Base-by-base conservation (phyloP, 2,888 invertebrate genomes). In the Tinea semifulvella region DNA sequence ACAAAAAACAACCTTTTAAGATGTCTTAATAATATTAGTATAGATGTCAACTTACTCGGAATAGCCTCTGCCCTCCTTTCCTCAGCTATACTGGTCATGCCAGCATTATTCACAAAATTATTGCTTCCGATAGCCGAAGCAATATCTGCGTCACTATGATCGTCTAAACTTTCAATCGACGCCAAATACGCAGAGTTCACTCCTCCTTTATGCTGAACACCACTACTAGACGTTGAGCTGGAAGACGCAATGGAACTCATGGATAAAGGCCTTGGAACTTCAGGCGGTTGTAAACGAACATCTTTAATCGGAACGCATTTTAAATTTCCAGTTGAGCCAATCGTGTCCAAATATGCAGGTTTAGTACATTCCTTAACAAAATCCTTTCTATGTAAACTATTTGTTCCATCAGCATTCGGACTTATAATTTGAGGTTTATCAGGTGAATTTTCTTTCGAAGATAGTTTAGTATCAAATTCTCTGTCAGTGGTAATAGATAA, bases 81-180 rank as follows among this genome's bases (percentile, higher is more conserved):
- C 14, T 35, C 35, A 13, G 35, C 3, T 3, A 35, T 26, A 26
- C 65, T 70, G 52, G 72, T 54, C 45, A 71, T 62, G 1, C 77
- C 76, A 27, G 75, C 65, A 31, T 55, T 72, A 47, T 79, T 76
- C 19, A 77, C 67, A 46, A 77, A 80, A 49, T 69, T 65, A 48
- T 73, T 79, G 50, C 79, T 80, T 1, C 77, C 76, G 50, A 71
- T 77, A 5, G 67, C 75, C 8, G 79, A 80, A 2, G 63, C 72
- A 53, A 86, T 79, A 55, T 89, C 89, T 18, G 82, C 87, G 57
- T 89, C 91, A 60, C 91, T 91, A 53, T 90, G 88, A 57, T 92
- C 91, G 48, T 91, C 93, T 55, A 94, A 77, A 54, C 93, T 93
- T 66, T 94, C 95, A 43, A 92, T 91, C 25, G 93, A 94, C 44